Base-by-base conservation (phyloP, 1,140 invertebrate species). In the Bathynomus jamesi region DNA sequence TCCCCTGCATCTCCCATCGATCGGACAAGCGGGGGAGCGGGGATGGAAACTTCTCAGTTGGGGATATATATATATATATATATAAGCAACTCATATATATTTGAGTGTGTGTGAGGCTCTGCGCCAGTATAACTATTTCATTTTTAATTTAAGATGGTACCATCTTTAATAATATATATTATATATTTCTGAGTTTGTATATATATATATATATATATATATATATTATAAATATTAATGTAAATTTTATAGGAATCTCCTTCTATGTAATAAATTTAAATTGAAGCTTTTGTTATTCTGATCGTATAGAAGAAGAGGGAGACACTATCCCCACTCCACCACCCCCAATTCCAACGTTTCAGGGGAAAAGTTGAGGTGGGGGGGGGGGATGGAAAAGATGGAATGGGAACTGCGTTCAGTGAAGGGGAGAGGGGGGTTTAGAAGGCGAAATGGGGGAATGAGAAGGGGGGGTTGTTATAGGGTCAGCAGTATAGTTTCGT, bases 191-290 rank as follows among this genome's bases (percentile, higher is more conserved):
- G 21, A 17, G 21, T 53, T 17, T 53, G 21, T 53, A 53, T 53
- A 53, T 53, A 53, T 53, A 53, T 53, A 53, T 53, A 53, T 53
- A 53, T 53, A 53, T 53, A 53, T 53, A 53, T 53, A 53, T 53
- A 53, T 53, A 53, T 53, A 53, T 53, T n/a, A 53, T 53, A 53
- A 17, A 53, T 53, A 53, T 53, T n/a, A 53, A 53, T 53, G 40
- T 53, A 53, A 53, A 53, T 53, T 53, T 53, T 53, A 53, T 53
- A 53, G 40, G 40, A 53, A 53, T 53, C 40, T 53, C 21, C 40
- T 53, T 21, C 11, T 53, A 53, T 53, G 40, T 53, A 53, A 53
- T 53, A 53, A 53, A 53, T 53, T 53, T 53, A 53, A 53, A 53
- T 53, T 53, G 40, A 53, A 53, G 40, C 40, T 53, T 53, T 53